Percentiles rank a stretch among this genome's conserved stretches.
phyloP scores from a whole-genome alignment of 2,888 invertebrate species.

The Pimpla rufipes region DNA sequence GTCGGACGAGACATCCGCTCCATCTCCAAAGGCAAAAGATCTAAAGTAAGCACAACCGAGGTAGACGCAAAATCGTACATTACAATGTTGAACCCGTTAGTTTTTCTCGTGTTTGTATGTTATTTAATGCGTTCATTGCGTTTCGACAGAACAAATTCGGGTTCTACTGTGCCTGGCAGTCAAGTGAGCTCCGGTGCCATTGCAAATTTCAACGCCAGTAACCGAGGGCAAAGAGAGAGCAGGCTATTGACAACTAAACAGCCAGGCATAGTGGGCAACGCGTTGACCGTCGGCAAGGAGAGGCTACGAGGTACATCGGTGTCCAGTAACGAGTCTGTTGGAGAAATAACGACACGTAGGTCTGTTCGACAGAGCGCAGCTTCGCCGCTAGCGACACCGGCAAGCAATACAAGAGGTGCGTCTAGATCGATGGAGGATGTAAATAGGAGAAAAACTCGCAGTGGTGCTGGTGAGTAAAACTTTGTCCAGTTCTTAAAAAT shows the following conservation, averaged over 20 bases:
- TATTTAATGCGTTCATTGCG: slow-evolving; percentile 17
- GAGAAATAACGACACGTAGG: slow-evolving; percentile 82
- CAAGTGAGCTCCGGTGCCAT: slow-evolving; percentile 81
- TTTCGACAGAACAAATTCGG: slow-evolving; percentile 77
- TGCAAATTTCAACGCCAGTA: slow-evolving; percentile 82
- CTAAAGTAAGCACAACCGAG: slow-evolving; percentile 80
- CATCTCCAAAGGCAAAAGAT: slow-evolving; percentile 84
- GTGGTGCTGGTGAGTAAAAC: slow-evolving; percentile 84
- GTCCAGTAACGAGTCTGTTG: slow-evolving; percentile 82
- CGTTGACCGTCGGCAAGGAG: slow-evolving; percentile 80
- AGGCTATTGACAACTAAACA: slow-evolving; percentile 83
- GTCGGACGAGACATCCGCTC: slow-evolving; percentile 81
- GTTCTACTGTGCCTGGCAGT: slow-evolving; percentile 78
- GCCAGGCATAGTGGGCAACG: slow-evolving; percentile 72
- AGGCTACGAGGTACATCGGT: slow-evolving; percentile 82
- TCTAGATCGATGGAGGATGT: slow-evolving; percentile 84
- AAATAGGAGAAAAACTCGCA: slow-evolving; percentile 84
- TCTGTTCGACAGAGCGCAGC: slow-evolving; percentile 84
- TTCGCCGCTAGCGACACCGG: slow-evolving; percentile 83
- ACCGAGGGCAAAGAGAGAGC: slow-evolving; percentile 83
- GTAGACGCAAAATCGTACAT: slow-evolving; percentile 5
- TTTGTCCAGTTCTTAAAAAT: slow-evolving; percentile 11
- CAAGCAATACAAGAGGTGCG: slow-evolving; percentile 84
- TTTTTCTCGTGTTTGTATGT: not conserved
- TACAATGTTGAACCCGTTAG: not conserved